Evolutionary conservation across 1,140 invertebrate species (phyloP), one percentile per base, ranked within the genome.

Genomic region (Centruroides sculpturatus): DNA sequence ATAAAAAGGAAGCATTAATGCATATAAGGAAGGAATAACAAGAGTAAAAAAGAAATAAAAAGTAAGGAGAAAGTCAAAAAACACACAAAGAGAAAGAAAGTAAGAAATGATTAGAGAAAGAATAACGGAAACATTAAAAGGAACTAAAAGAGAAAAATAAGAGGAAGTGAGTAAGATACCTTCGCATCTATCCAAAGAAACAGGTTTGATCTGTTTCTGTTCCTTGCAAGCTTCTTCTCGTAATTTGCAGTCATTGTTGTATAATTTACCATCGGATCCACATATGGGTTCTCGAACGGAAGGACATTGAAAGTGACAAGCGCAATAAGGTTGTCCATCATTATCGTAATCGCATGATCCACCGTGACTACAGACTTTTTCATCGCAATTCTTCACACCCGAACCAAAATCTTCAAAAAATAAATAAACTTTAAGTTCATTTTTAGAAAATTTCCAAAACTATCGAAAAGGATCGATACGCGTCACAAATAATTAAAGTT

Each of bases 171-270:
- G 23, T 23, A 23, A 23, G 23, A 23, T 86, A 83, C 72, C 87
- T 88, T 89, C 82, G 73, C 87, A 91, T 55, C 89, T 92, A 52
- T 64, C 59, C 35, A 64, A 74, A 3, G 86, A 86, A 63, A 86
- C 76, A 51, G 86, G 77, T 66, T 87, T 78, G 34, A 93, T 79
- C 67, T 90, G 87, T 59, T 84, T 82, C 71, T 90, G 86, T 63
- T 84, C 80, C 62, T 86, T 82, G 73, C 90, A 95, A 5, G 86
- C 85, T 67, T 89, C 85, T 78, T 86, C 85, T 69, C 85, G 84
- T 85, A 93, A 87, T n/a, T 84, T 83, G 71, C 90, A 94, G 62
- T 86, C 78, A 64, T 86, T 90, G 4, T 82, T 76, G 70, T 93
- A 93, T 51, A 85, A 81, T 61, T 80, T 79, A 59, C 86, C 79